These are phyloP conservation scores for Plusia festucae DNA, from an alignment of 2,888 invertebrate species.

Conservation along the genomic window DNA sequence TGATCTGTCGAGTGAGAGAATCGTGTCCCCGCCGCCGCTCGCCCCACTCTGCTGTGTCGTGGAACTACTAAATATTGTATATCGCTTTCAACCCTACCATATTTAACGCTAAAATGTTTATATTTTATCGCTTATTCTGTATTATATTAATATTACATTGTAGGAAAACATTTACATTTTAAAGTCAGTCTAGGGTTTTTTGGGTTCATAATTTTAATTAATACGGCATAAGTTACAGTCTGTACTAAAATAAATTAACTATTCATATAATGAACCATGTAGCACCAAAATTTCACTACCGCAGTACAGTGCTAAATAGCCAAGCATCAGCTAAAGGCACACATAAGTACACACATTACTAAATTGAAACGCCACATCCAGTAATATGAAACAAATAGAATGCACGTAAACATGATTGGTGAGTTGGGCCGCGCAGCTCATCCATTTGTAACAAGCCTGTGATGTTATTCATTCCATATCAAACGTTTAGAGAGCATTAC, in stretches of 20 bases:
- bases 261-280: neutral
- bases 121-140: neutral
- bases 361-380: constrained; percentile 73
- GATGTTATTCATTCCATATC: constrained; percentile 86
- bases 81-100: neutral
- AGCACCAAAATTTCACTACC: neutral
- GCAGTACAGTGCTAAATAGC: constrained; percentile 3
- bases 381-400: constrained; percentile 51
- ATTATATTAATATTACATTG: neutral
- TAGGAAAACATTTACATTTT: neutral
- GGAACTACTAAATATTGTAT: constrained; percentile 55
- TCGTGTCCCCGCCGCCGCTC: constrained; percentile 69
- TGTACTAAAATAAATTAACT: neutral
- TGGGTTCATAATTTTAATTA: neutral
- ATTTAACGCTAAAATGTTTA: neutral
- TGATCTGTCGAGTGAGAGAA: constrained; percentile 89
- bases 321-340: constrained; percentile 28
- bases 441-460: constrained; percentile 81
- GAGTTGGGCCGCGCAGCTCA: constrained; percentile 70
- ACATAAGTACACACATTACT: constrained; percentile 53
- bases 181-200: neutral
- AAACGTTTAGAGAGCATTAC: constrained; percentile 82
- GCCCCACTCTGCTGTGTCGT: constrained; percentile 51
- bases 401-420: constrained; percentile 56
- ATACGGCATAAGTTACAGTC: neutral